Evolutionary conservation across 35 echinoderm and acorn worm genomes (phyloP).

Genomic region (Lytechinus variegatus): DNA sequence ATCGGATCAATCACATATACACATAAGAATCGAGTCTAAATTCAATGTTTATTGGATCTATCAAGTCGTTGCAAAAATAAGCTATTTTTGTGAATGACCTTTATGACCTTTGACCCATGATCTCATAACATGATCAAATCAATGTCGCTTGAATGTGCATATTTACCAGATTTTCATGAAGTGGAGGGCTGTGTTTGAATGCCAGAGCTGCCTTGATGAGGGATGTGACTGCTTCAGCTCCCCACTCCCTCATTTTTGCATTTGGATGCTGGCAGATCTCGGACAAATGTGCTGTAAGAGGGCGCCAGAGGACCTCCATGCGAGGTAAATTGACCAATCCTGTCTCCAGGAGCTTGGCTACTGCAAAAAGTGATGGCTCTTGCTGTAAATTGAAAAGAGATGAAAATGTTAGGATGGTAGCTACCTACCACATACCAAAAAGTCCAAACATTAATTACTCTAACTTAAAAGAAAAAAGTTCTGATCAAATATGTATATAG

Average conservation of each 20-base stretch:
- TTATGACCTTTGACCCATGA: no score
- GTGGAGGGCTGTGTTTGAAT: conserved; percentile 81
- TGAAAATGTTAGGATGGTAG: not conserved
- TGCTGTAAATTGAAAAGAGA: conserved; percentile 22
- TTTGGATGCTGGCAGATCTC: conserved; percentile 93
- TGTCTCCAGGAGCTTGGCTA: conserved; percentile 94
- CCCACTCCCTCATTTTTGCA: conserved; percentile 77
- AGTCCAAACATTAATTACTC: no score
- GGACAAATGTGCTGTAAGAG: conserved; percentile 85
- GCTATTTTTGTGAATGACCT: no score
- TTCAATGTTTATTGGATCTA: no score
- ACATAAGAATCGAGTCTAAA: no score
- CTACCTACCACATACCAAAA: no score
- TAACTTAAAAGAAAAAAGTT: not conserved
- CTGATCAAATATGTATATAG: not conserved
- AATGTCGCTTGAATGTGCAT: no score
- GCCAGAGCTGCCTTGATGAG: conserved; percentile 78
- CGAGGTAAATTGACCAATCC: conserved; percentile 91
- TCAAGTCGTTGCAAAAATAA: no score
- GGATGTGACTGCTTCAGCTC: conserved; percentile 88
- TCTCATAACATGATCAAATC: no score
- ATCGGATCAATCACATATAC: no score
- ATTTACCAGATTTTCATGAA: conserved; percentile 95
- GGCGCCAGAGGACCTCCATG: conserved; percentile 92
- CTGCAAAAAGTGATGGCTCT: conserved; percentile 96